Evolutionary conservation across 2,797 vertebrate genomes (phyloP).

Genomic region (Crenuchus spilurus): DNA sequence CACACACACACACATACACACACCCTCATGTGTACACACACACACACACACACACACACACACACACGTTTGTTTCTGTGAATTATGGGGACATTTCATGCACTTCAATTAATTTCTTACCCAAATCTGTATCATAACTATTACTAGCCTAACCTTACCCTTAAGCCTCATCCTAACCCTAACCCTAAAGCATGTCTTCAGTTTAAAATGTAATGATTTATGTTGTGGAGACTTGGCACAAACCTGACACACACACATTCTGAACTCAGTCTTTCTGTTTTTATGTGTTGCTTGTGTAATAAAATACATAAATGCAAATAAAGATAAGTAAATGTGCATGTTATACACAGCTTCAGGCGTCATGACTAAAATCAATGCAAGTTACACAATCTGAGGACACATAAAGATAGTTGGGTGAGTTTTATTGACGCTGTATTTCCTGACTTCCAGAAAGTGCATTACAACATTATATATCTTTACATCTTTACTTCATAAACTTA

Average conservation of each 20-base stretch:
- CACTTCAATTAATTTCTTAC: no score
- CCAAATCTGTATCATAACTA: no score
- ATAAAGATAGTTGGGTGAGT: background rate
- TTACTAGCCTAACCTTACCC: no score
- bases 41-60: conserved; percentile 17
- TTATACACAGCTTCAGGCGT: background rate
- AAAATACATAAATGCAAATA: background rate
- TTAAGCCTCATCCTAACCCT: no score
- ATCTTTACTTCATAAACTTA: no score
- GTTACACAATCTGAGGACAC: background rate
- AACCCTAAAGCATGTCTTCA: no score
- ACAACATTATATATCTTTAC: background rate
- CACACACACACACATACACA: no score
- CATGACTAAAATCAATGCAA: background rate
- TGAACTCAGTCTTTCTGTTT: no score
- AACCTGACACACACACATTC: background rate
- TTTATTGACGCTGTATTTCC: background rate
- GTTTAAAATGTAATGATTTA: no score
- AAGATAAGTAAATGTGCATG: background rate
- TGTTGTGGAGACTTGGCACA: no score
- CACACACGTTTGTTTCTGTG: no score
- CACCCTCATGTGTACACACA: conserved; percentile 6
- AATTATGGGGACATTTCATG: no score
- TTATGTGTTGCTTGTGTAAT: background rate
- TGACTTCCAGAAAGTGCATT: background rate